phyloP scores from a whole-genome alignment of 2,888 invertebrate species.

The Caenorhabditis sp. region DNA sequence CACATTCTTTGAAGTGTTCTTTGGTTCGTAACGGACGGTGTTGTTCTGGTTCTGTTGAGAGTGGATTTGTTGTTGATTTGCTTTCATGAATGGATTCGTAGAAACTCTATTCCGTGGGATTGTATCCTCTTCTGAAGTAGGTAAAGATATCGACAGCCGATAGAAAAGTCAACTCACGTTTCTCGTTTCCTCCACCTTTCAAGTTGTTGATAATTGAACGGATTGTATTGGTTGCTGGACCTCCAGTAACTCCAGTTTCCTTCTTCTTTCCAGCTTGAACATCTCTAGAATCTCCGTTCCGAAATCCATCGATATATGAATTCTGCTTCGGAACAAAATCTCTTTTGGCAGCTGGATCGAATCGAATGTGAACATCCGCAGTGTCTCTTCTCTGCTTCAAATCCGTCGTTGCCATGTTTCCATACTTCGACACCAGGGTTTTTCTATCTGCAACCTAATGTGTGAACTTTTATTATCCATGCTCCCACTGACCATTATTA shows the following conservation, averaged over 20 bases:
- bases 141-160: background rate
- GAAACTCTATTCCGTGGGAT: conserved; percentile 56
- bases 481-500: conserved; percentile 15
- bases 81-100: conserved; percentile 72
- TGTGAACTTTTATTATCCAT: background rate
- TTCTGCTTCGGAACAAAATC: conserved; percentile 50
- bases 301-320: conserved; percentile 60
- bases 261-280: conserved; percentile 39
- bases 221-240: conserved; percentile 55
- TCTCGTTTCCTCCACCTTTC: conserved; percentile 57
- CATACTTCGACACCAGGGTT: conserved; percentile 31
- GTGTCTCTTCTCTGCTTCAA: conserved; percentile 43
- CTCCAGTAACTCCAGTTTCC: conserved; percentile 19
- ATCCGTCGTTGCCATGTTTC: conserved; percentile 47
- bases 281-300: conserved; percentile 26
- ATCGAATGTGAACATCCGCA: conserved; percentile 59
- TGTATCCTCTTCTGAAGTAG: conserved; percentile 55
- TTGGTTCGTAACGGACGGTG: conserved; percentile 19
- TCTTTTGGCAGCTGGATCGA: conserved; percentile 46
- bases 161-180: conserved; percentile 26
- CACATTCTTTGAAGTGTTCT: conserved; percentile 67
- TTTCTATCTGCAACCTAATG: conserved; percentile 24
- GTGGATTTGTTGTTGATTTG: conserved; percentile 45
- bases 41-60: conserved; percentile 12
- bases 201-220: conserved; percentile 72